Evolutionary conservation across 2,797 vertebrate species (phyloP).

Genomic region (Cottoperca gobio): DNA sequence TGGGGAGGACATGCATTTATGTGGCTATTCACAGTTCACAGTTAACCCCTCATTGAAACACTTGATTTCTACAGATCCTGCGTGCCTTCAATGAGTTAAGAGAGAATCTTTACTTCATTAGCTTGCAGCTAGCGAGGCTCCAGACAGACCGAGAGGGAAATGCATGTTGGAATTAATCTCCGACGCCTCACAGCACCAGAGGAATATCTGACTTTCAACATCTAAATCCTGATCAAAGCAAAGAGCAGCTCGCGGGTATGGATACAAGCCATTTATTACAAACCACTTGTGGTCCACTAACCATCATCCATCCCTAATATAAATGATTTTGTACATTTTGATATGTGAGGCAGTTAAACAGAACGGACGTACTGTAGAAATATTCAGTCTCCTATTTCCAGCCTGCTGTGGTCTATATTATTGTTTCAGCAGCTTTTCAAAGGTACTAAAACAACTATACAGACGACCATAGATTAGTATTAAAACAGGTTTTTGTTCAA

Average conservation of each 20-base stretch:
- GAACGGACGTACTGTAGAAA: not conserved
- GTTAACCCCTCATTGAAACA: not conserved
- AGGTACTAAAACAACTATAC: no score
- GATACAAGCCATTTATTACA: not conserved
- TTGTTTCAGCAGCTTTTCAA: not conserved
- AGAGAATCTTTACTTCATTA: slow-evolving; percentile 26
- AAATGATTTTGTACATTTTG: not conserved
- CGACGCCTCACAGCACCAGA: slow-evolving; percentile 11
- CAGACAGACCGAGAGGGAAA: not conserved
- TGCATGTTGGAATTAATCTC: slow-evolving; percentile 36
- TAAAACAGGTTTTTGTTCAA: no score
- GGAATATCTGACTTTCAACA: slow-evolving; percentile 21
- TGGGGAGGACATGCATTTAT: no score
- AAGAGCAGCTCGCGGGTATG: not conserved
- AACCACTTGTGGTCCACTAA: not conserved
- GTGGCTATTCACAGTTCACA: no score
- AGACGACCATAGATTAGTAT: no score
- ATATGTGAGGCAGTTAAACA: not conserved
- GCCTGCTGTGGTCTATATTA: not conserved
- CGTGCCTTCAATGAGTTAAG: slow-evolving; percentile 22
- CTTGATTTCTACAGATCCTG: not conserved
- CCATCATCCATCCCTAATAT: not conserved
- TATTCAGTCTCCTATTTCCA: not conserved
- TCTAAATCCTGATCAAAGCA: slow-evolving; percentile 21
- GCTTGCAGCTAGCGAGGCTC: slow-evolving; percentile 22